phyloP scores from a whole-genome alignment of 2,888 invertebrate species.

The Flexamia atlantica region DNA sequence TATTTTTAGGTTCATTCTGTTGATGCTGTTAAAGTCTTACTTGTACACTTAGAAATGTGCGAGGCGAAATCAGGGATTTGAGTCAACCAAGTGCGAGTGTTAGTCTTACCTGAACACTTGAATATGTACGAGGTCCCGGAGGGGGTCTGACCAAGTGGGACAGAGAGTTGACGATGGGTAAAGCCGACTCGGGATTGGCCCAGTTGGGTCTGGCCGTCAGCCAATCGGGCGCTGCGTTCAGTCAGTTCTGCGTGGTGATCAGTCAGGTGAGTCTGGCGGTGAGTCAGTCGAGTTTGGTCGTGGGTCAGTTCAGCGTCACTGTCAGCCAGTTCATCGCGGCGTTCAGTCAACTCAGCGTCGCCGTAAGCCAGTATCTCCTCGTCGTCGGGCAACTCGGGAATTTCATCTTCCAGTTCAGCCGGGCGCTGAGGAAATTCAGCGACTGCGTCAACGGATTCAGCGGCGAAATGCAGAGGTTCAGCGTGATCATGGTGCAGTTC shows the following conservation, averaged over 20 bases:
- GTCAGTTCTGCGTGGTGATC: constrained; percentile 52
- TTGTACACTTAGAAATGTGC: constrained; percentile 12
- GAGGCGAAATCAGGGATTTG: not conserved
- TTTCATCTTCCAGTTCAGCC: constrained; percentile 45
- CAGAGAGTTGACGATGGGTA: too few relatives aligned
- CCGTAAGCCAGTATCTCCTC: constrained; percentile 53
- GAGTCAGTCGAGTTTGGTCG: constrained; percentile 53
- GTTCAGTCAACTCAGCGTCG: constrained; percentile 49
- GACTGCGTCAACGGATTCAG: constrained; percentile 40
- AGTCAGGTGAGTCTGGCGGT: constrained; percentile 53
- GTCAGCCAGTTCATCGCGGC: constrained; percentile 54
- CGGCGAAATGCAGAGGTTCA: constrained; percentile 46
- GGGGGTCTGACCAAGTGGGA: too few relatives aligned
- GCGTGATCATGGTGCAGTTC: constrained; percentile 48
- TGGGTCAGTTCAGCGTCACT: constrained; percentile 53
- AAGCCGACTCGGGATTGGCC: constrained; percentile 1
- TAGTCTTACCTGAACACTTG: too few relatives aligned
- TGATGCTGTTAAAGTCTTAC: constrained; percentile 57
- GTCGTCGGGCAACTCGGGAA: constrained; percentile 40
- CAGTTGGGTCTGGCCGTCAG: constrained; percentile 18
- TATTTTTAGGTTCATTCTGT: constrained; percentile 51
- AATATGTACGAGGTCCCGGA: too few relatives aligned
- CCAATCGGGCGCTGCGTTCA: constrained; percentile 50
- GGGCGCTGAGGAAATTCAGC: constrained; percentile 32
- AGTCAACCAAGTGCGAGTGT: constrained; percentile 14